Percentiles rank a stretch among this genome's conserved stretches.
These are phyloP conservation scores for Arrhopalites spinosus DNA, from an alignment of 2,888 invertebrate species.

Conservation along the genomic window DNA sequence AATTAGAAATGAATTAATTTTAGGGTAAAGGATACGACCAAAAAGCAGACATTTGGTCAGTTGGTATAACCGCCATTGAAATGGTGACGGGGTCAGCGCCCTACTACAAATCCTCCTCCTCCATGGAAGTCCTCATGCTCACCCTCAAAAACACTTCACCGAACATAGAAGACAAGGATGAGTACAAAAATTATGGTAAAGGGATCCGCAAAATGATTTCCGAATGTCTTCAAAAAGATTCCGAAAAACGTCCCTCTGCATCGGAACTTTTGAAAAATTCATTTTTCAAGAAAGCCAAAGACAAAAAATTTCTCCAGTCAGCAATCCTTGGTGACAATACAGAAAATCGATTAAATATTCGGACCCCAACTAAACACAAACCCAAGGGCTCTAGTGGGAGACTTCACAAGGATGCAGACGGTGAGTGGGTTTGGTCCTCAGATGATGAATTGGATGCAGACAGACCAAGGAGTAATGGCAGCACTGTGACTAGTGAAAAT, in stretches of 20 bases:
- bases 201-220: conserved; percentile 95
- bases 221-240: conserved; percentile 95
- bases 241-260: conserved; percentile 84
- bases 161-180: conserved; percentile 93
- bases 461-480: no score
- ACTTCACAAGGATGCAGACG: conserved; percentile 89
- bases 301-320: conserved; percentile 83
- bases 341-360: conserved; percentile 85
- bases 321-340: conserved; percentile 84
- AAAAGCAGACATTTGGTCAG: conserved; percentile 93
- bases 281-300: conserved; percentile 97
- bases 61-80: conserved; percentile 97
- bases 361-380: conserved; percentile 69
- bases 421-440: conserved; percentile 98
- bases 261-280: conserved; percentile 94
- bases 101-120: conserved; percentile 95
- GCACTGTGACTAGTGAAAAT: not conserved
- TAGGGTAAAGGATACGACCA: conserved; percentile 89
- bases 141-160: conserved; percentile 98
- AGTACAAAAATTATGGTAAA: conserved; percentile 97
- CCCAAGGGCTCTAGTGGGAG: conserved; percentile 74
- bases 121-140: conserved; percentile 97
- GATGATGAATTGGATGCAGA: conserved; percentile 80
- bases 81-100: conserved; percentile 98
- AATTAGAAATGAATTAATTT: conserved; percentile 59